phyloP scores from a whole-genome alignment of 2,797 vertebrate species.

The Thaleichthys pacificus region DNA sequence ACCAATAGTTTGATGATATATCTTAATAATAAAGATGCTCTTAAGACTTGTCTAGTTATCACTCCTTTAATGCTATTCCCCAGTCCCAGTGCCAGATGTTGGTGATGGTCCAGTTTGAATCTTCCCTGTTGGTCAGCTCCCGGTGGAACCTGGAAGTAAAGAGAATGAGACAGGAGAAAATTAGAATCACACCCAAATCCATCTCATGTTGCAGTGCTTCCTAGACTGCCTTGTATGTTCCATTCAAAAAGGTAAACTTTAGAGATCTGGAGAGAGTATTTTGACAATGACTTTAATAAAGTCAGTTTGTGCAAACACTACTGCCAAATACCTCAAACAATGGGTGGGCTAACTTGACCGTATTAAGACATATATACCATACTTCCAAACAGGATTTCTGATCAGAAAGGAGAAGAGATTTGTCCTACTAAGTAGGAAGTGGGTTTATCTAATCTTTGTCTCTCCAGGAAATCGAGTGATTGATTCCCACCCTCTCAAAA shows the following conservation, averaged over 20 bases:
- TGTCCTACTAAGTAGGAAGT: constrained; percentile 28
- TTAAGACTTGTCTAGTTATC: background rate
- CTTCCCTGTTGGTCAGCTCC: constrained; percentile 45
- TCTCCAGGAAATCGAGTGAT: constrained; percentile 28
- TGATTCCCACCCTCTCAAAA: constrained; percentile 8
- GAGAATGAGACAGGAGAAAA: background rate
- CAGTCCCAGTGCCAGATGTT: constrained; percentile 64
- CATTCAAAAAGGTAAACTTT: too few species aligned
- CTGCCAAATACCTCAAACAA: constrained; percentile 35
- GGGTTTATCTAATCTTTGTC: constrained; percentile 34
- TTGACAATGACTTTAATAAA: too few species aligned
- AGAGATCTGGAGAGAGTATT: background rate
- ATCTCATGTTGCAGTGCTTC: too few species aligned
- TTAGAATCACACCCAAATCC: too few species aligned
- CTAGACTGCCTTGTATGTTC: too few species aligned
- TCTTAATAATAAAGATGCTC: background rate
- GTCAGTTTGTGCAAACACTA: too few species aligned
- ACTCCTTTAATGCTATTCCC: constrained; percentile 31
- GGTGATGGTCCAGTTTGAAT: constrained; percentile 54
- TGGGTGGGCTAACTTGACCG: constrained; percentile 17
- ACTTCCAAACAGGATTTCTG: constrained; percentile 60
- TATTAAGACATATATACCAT: too few species aligned
- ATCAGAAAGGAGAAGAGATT: constrained; percentile 51
- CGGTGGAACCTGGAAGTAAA: constrained; percentile 48
- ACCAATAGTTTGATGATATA: background rate